phyloP scores from a whole-genome alignment of 2,888 invertebrate genomes.

The Ennomos quercinarius region DNA sequence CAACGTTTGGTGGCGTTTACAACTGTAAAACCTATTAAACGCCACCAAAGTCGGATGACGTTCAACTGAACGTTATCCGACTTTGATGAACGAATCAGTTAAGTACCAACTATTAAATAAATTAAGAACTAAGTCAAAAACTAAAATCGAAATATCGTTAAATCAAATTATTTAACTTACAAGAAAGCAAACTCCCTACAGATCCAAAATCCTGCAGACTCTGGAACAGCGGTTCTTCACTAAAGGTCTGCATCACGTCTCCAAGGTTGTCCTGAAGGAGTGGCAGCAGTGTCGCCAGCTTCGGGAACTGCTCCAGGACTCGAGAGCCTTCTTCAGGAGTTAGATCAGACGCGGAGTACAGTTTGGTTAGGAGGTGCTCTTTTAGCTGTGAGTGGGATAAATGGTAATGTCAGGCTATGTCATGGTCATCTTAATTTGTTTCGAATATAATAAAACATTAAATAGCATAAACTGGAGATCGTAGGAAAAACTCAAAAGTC shows the following conservation, averaged over 20 bases:
- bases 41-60: too few relatives aligned
- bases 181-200: slow-evolving; percentile 59
- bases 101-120: too few relatives aligned
- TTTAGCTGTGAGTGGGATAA: slow-evolving; percentile 62
- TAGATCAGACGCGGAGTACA: slow-evolving; percentile 79
- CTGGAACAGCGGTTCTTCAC: slow-evolving; percentile 65
- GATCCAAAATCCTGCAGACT: slow-evolving; percentile 59
- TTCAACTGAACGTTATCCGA: too few relatives aligned
- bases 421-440: too few relatives aligned
- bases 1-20: too few relatives aligned
- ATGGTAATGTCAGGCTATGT: too few relatives aligned
- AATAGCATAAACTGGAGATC: background rate
- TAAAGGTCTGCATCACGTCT: slow-evolving; percentile 57
- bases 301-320: slow-evolving; percentile 69
- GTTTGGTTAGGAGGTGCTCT: slow-evolving; percentile 69
- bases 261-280: slow-evolving; percentile 63
- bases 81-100: too few relatives aligned
- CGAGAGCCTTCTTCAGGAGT: slow-evolving; percentile 71
- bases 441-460: too few relatives aligned
- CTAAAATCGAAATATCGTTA: too few relatives aligned
- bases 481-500: slow-evolving; percentile 14
- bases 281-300: slow-evolving; percentile 74
- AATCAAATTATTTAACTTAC: slow-evolving; percentile 49
- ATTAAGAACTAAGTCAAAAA: too few relatives aligned
- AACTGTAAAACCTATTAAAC: too few relatives aligned